Conservation (phyloP, 2,888 invertebrate species). For the Campoplex capitator region DNA sequence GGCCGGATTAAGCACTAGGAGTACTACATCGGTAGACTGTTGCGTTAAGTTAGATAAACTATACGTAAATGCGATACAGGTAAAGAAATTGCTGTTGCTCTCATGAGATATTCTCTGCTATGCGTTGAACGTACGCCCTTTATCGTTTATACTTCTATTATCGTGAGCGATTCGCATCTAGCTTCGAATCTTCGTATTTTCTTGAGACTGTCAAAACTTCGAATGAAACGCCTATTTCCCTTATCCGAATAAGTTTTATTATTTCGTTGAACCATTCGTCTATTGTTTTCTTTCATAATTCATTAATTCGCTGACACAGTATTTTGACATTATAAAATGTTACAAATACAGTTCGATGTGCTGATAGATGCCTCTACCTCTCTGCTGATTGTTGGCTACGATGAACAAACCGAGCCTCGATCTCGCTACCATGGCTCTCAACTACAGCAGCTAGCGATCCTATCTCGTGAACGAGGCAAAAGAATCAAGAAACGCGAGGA, state of each 20-base stretch:
- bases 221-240: not conserved
- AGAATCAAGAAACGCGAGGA: constrained; percentile 58
- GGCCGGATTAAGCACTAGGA: constrained; percentile 79
- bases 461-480: constrained; percentile 70
- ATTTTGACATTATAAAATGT: not conserved
- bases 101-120: too few species aligned
- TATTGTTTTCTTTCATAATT: not conserved
- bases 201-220: not conserved
- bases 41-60: too few species aligned
- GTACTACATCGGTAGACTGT: not conserved
- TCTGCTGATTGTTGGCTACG: constrained; percentile 12
- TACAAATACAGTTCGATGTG: not conserved
- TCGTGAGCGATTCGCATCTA: too few species aligned
- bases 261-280: not conserved
- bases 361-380: not conserved
- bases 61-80: too few species aligned
- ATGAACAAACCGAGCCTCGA: constrained; percentile 3
- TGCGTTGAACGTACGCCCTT: too few species aligned
- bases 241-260: not conserved
- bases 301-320: not conserved
- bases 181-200: too few species aligned
- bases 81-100: too few species aligned
- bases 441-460: constrained; percentile 67
- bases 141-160: too few species aligned
- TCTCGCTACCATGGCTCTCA: constrained; percentile 7